These are phyloP conservation scores for Lomographa bimaculata DNA, from an alignment of 2,888 invertebrate genomes.

Conservation along the genomic window DNA sequence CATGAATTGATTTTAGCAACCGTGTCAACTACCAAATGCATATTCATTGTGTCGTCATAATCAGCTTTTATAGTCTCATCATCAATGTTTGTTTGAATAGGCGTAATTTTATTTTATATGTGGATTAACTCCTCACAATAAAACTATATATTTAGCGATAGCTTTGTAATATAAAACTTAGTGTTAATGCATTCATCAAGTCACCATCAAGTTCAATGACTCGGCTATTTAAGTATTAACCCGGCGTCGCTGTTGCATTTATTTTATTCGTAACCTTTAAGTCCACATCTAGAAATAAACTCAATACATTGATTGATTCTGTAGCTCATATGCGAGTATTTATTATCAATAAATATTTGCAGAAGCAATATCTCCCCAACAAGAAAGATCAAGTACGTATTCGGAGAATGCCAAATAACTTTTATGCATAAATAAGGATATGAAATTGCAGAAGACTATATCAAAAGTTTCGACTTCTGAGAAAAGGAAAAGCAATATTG, in stretches of 20 bases:
- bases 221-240: conserved; percentile 54
- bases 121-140: too few relatives aligned
- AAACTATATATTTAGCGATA: too few relatives aligned
- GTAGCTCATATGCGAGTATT: background rate
- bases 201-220: conserved; percentile 70
- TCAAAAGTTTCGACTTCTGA: conserved; percentile 12
- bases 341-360: conserved; percentile 1
- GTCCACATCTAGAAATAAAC: conserved; percentile 22
- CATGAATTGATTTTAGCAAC: too few relatives aligned
- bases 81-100: too few relatives aligned
- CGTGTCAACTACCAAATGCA: too few relatives aligned
- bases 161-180: conserved; percentile 21
- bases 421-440: conserved; percentile 18
- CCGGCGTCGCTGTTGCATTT: conserved; percentile 53
- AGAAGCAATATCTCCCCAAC: conserved; percentile 1
- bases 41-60: too few relatives aligned
- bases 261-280: conserved; percentile 55
- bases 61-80: too few relatives aligned
- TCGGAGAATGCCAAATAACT: too few relatives aligned
- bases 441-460: conserved; percentile 22
- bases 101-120: too few relatives aligned
- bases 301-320: background rate
- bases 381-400: too few relatives aligned
- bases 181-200: conserved; percentile 46
- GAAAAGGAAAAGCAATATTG: conserved; percentile 13